Evolutionary conservation across 2,797 vertebrate genomes (phyloP), one percentile per base, ranked within the genome.

Genomic region (Novumbra hubbsi): DNA sequence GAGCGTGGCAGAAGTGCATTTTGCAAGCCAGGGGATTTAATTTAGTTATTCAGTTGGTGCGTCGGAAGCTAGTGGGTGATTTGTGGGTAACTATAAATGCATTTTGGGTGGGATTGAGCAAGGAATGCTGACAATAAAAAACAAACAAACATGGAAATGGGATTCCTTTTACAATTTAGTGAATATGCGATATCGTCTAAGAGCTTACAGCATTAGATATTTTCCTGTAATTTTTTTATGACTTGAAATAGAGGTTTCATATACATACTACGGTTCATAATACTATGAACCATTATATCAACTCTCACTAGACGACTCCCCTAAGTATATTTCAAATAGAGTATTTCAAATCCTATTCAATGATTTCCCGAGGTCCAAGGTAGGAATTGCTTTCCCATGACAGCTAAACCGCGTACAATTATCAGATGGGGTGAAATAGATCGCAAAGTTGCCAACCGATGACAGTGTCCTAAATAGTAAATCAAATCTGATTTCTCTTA

Each of bases 1-100:
- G 71, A 74, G 65, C 67, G 60, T 67, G 62, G 67, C 71, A 76
- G 78, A 73, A 70, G 16, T 24, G 34, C 69, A 30, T 41, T 49
- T 45, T 27, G 27, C 71, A 28, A 60, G 77, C 60, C 48, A 49
- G 48, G 62, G 16, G 67, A 48, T 2, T 17, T 57, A 4, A 27
- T 17, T 28, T 30, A n/a, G n/a, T 57, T 55, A 57, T 21, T 49
- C 24, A n/a, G 19, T 21, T 50, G 45, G 16, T 65, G 41, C 41
- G 17, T 69, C 12, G 34, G 34, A 67, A 34, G 34, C 65, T 21
- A n/a, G 16, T 55, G 6, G 19, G 27, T 14, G 34, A 34, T 45
- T 66, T 66, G 19, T 41, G 38, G 65, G 32, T n/a, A n/a, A n/a
- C 21, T 32, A 49, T 27, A 3, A 17, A 49, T 48, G 21, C 2